Base-by-base conservation (phyloP, 2,113 vertebrate genomes). In the Rhinolophus sinicus region DNA sequence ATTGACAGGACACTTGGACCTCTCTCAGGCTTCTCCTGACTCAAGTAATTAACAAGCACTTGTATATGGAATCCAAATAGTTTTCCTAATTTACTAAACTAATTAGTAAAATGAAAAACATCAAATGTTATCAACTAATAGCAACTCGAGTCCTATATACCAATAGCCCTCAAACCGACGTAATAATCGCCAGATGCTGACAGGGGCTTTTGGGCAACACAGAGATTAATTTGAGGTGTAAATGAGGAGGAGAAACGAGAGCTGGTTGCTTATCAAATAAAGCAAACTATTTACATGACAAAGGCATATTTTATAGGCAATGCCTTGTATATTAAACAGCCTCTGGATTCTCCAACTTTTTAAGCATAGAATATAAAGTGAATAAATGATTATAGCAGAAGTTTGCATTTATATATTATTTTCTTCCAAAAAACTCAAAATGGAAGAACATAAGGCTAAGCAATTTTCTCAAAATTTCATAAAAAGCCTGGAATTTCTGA, bases 1-100 rank as follows among this genome's bases (percentile, higher is more conserved):
- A 98, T 98, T 98, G 98, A 98, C 97, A 97, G 97, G 96, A 98
- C 81, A 96, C 65, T 98, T 98, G 98, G 98, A 98, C 97, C 95
- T 96, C 94, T 94, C 75, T 98, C 89, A 65, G 95, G 98, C 97
- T 98, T 98, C 97, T 98, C 65, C 5, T 78, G 95, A 96, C 86
- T 98, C 97, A 93, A 98, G 98, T 98, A 98, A 99, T 98, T 98
- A 98, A 91, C 95, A 97, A 96, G 82, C 76, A 94, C 70, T 93
- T 95, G 67, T 19, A 92, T 40, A 96, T 65, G 86, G 97, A 98
- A 96, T 93, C 93, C 96, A 98, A 98, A 98, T 89, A 97, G 91
- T 97, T 98, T 84, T 93, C 69, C 93, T 98, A 98, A 97, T 98
- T 84, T 93, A 65, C 93, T 98, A 98, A 97, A 94, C 98, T 98